phyloP scores from a whole-genome alignment of 2,888 invertebrate species.

The Caenorhabditis zanzibari region DNA sequence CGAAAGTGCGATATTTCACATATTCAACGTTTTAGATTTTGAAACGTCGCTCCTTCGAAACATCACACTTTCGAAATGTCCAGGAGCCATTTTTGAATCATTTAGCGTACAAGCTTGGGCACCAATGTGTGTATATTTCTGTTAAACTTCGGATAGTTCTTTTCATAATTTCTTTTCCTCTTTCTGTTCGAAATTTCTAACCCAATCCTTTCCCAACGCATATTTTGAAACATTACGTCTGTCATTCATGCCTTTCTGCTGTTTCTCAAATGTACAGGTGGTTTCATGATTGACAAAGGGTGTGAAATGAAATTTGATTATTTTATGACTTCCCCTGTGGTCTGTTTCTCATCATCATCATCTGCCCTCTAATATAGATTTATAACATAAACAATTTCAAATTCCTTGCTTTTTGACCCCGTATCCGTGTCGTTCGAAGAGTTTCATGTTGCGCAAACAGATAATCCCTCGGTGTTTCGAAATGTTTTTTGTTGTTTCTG shows the following conservation, averaged over 20 bases:
- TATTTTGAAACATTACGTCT: conserved; percentile 39
- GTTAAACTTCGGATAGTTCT: background rate
- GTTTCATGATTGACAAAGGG: conserved; percentile 35
- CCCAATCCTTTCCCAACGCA: conserved; percentile 14
- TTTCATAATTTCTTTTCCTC: background rate
- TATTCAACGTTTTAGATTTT: too few species aligned
- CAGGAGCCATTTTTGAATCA: too few species aligned
- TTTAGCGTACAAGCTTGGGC: background rate
- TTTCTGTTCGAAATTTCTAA: conserved; percentile 14
- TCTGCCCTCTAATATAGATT: conserved; percentile 16
- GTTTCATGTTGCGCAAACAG: conserved; percentile 61
- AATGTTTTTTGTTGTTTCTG: conserved; percentile 48
- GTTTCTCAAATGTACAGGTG: conserved; percentile 34
- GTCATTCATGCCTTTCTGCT: conserved; percentile 8
- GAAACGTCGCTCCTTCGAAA: too few species aligned
- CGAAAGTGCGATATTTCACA: too few species aligned
- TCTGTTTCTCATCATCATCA: conserved; percentile 12
- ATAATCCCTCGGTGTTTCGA: conserved; percentile 60
- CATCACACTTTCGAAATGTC: too few species aligned
- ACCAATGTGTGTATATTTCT: background rate
- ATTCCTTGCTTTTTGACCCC: background rate
- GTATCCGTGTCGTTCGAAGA: conserved; percentile 18
- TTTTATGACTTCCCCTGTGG: conserved; percentile 14
- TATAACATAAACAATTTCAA: conserved; percentile 46
- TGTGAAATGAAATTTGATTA: conserved; percentile 29